A percentile compares a stretch with the other conserved stretches of the same genome.
phyloP scores from a whole-genome alignment of 2,888 invertebrate species.

The Agonopterix subpropinquella region DNA sequence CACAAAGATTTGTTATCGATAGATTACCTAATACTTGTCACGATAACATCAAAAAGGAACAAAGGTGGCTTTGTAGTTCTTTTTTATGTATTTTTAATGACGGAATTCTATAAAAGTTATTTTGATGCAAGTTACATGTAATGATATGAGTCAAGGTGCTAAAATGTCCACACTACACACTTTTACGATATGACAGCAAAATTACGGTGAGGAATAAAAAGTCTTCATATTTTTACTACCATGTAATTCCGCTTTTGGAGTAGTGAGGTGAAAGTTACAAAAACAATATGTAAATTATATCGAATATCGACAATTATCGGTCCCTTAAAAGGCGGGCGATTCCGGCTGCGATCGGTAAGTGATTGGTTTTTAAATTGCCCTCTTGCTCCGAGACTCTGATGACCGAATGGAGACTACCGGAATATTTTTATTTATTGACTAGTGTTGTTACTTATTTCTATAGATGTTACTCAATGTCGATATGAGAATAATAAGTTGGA shows the following conservation, averaged over 20 bases:
- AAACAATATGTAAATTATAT: slow-evolving; percentile 53
- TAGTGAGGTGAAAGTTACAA: slow-evolving; percentile 53
- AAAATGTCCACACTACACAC: slow-evolving; percentile 4
- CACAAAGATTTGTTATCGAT: no score
- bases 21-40: no score
- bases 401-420: slow-evolving; percentile 43
- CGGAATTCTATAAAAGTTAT: no score
- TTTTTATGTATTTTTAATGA: no score
- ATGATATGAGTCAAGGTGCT: neutral
- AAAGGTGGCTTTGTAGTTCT: no score
- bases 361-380: slow-evolving; percentile 67
- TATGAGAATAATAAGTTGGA: no score
- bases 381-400: slow-evolving; percentile 23
- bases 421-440: slow-evolving; percentile 36
- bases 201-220: slow-evolving; percentile 1
- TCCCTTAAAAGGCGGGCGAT: slow-evolving; percentile 59
- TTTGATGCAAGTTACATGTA: neutral
- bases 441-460: slow-evolving; percentile 19
- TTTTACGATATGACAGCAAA: slow-evolving; percentile 20
- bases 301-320: slow-evolving; percentile 55
- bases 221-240: slow-evolving; percentile 1
- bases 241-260: neutral
- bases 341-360: slow-evolving; percentile 49
- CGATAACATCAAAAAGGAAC: no score
- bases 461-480: no score